Conservation (phyloP, 2,888 invertebrate genomes). For the Gastracanthus pulcherrimus region DNA sequence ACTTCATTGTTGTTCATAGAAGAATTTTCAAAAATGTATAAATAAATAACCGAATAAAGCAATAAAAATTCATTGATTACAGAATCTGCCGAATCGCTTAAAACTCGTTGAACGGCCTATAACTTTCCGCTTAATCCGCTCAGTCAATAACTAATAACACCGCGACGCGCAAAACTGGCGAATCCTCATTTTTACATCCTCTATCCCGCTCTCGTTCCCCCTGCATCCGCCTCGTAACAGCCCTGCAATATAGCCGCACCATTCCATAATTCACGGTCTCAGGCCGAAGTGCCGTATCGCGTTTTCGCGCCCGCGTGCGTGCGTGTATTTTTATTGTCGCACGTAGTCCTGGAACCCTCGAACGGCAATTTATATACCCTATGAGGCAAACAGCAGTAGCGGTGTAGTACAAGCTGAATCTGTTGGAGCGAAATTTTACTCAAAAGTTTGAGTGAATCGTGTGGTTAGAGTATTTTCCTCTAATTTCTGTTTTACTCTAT, state of each 20-base stretch:
- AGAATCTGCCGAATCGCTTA: background rate
- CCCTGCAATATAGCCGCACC: background rate
- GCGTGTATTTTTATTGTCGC: too few species aligned
- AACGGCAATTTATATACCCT: background rate
- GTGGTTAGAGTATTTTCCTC: too few species aligned
- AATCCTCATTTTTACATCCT: background rate
- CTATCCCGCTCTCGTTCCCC: too few species aligned
- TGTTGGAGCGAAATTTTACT: too few species aligned
- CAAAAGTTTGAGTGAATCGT: too few species aligned
- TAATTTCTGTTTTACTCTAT: too few species aligned
- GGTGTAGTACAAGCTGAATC: too few species aligned
- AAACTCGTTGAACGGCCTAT: background rate
- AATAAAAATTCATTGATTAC: constrained; percentile 6
- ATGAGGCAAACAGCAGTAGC: too few species aligned
- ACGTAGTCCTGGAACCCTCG: too few species aligned
- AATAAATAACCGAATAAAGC: background rate
- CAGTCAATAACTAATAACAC: constrained; percentile 1
- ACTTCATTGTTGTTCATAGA: too few species aligned
- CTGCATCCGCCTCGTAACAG: background rate
- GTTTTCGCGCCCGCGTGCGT: background rate
- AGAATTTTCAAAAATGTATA: background rate
- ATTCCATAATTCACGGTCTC: background rate
- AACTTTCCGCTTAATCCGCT: constrained; percentile 3
- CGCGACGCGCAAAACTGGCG: background rate
- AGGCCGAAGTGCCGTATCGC: too few species aligned